Evolutionary conservation across 2,888 invertebrate genomes (phyloP), one percentile per base, ranked within the genome.

Genomic region (Drosophila ezoana): DNA sequence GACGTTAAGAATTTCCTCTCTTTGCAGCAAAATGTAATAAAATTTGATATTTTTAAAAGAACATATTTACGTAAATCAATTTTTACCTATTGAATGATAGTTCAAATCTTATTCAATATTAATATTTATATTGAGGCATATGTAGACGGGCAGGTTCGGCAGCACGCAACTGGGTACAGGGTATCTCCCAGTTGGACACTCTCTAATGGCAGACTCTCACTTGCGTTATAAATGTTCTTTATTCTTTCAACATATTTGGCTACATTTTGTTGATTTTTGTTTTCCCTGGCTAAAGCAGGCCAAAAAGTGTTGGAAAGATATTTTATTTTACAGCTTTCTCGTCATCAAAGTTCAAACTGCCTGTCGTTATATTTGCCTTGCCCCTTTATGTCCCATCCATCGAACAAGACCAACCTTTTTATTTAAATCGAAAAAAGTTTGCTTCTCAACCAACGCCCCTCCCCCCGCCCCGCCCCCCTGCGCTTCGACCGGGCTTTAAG

Each of bases 341-440:
- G 79, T 74, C 75, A 83, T 88, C 84, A 88, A 86, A 83, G 84
- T 88, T 83, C 66, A 86, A 88, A 88, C 67, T 86, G 84, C 80
- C 76, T 76, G 76, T 58, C 64, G 79, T 79, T 61, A 69, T 69
- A 74, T 74, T 62, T 73, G 18, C 32, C 16, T 9, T 8, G 16
- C 23, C 4, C 2, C 9, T 18, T 20, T 4, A 16, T 4, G 35
- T 35, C 2, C 4, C 23, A 41, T 11, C 8, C 23, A n/a, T 8
- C 28, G 28, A 28, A 28, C 8, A 8, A 1, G 11, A 13, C 20
- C 16, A 18, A 44, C 43, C 65, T 69, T 79, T 85, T 74, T 75
- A 85, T 87, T 83, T 86, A 86, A 86, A 89, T 88, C 86, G 87
- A 86, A 83, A 65, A 82, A 75, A 67, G 66, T 78, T 84, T 62